These are phyloP conservation scores for Leptopterna dolabrata DNA, from an alignment of 2,888 invertebrate species.

Conservation along the genomic window DNA sequence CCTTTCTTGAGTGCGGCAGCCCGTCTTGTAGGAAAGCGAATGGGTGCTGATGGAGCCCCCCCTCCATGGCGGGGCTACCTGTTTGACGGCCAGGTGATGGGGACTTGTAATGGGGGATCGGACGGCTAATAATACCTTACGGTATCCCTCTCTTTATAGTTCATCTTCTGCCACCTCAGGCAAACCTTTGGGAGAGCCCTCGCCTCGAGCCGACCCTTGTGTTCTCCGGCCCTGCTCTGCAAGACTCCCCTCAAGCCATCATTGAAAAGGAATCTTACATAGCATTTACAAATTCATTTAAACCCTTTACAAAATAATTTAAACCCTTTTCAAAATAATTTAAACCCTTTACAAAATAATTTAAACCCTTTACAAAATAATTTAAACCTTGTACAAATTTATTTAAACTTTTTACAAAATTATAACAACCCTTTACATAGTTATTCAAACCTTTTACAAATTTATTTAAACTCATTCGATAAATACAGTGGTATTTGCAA, in stretches of 20 bases:
- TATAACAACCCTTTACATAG: no score
- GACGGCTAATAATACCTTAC: not conserved
- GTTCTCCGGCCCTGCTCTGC: not conserved
- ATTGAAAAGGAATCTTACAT: no score
- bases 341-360: no score
- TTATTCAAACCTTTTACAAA: no score
- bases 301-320: no score
- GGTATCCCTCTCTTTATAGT: not conserved
- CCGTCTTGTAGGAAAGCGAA: not conserved
- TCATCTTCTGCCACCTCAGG: not conserved
- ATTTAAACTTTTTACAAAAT: no score
- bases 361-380: no score
- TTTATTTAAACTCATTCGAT: no score
- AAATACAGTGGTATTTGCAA: no score
- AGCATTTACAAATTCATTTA: no score
- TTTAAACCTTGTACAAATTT: no score
- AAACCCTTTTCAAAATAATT: no score
- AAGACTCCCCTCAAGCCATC: not conserved
- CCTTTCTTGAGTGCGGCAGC: not conserved
- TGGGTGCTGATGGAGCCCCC: not conserved
- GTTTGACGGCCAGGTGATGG: slow-evolving; percentile 1
- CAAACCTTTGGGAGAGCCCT: not conserved
- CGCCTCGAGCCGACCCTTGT: not conserved
- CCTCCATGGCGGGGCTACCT: not conserved
- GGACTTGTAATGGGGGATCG: not conserved